These are phyloP conservation scores for Chitala chitala DNA, from an alignment of 2,113 vertebrate genomes.

Conservation along the genomic window DNA sequence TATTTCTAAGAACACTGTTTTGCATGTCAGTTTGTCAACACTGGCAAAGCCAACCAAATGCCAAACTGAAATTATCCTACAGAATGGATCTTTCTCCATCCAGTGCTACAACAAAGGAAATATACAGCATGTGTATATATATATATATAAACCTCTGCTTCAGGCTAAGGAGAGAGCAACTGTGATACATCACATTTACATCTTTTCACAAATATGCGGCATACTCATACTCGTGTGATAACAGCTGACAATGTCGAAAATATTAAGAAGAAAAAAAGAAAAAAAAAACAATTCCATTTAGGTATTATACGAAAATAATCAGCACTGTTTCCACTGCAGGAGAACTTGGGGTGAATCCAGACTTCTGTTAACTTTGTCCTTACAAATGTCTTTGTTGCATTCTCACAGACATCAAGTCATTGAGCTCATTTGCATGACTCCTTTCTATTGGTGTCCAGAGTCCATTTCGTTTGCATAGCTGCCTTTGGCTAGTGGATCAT, in stretches of 20 bases:
- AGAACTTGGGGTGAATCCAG: background rate
- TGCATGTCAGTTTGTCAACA: background rate
- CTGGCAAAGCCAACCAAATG: background rate
- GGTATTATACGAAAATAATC: background rate
- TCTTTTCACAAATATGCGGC: background rate
- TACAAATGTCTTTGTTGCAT: background rate
- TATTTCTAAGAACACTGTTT: constrained; percentile 14
- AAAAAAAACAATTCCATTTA: background rate
- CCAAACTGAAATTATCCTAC: background rate
- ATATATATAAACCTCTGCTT: background rate
- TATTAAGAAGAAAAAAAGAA: background rate
- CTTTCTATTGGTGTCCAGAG: background rate
- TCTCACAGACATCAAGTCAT: background rate
- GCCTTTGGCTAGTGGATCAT: background rate
- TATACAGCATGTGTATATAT: too few species aligned
- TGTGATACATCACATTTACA: too few species aligned
- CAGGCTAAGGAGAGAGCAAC: background rate
- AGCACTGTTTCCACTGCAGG: background rate
- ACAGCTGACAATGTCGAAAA: background rate
- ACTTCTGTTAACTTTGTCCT: background rate
- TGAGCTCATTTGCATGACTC: background rate
- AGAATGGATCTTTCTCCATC: background rate
- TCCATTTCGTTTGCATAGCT: background rate
- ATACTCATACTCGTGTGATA: background rate
- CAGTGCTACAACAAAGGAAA: background rate